Base-by-base conservation (phyloP, 2,113 vertebrate genomes). In the Nycticorax nycticorax region DNA sequence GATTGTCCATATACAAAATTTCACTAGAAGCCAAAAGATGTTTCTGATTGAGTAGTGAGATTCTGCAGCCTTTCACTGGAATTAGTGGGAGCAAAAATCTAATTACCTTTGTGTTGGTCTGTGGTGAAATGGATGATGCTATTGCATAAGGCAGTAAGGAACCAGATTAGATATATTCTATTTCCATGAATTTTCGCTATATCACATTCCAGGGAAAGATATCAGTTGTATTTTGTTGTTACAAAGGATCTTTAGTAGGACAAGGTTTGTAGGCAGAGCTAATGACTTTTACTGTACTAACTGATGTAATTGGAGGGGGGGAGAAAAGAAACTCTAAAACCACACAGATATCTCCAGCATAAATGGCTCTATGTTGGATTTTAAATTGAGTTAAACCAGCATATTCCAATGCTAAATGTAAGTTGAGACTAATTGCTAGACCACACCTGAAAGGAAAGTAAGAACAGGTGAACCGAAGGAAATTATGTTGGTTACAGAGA, bases 251-350 rank as follows among this genome's bases (percentile, higher is more conserved):
- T 75, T 33, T 32, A 82, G 15, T 6, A 73, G 64, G 68, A 74
- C 30, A 53, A 27, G 12, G 15, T 47, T 84, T 81, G 13, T 43
- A 66, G 47, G 74, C 37, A 78, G 50, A 56, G 30, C 12, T 52
- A 15, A 60, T 15, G 48, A 15, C 26, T 72, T 67, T 41, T 55
- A 33, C 66, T 48, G 37, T 3, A 48, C 9, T n/a, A 69, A 20
- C 5, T 24, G 9, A 35, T 45, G 16, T 11, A 66, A 39, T 3
- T 12, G 26, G 28, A 14, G 11, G 3, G 3, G 3, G 1, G 5
- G 1, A 2, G 3, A 3, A 0, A 14, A 75, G 24, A 79, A 63
- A 78, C 1, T 0, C 19, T 85, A 12, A 88, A 78, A 18, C 4
- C 4, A 52, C 74, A 2, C 24, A 41, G 21, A 2, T 28, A 37